Evolutionary conservation across 2,888 invertebrate genomes (phyloP), one percentile per base, ranked within the genome.

Genomic region (Epinotia demarniana): DNA sequence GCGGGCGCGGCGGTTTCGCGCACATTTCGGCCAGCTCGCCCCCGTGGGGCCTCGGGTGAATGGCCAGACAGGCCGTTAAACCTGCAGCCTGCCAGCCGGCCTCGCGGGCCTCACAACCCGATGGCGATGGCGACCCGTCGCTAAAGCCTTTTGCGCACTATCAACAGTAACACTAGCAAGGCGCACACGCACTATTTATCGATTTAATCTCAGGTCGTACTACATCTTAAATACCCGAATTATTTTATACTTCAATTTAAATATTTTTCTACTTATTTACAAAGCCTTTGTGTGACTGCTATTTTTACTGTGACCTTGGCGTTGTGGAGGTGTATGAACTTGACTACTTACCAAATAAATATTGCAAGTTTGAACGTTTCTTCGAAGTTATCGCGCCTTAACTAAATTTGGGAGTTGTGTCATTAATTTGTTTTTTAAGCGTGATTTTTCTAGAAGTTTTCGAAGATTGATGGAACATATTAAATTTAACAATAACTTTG

Each of bases 1-100:
- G 91, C 90, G 90, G 84, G 90, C 92, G 92, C 92, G 89, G 84
- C 85, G 89, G 91, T 92, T 92, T 92, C 92, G 92, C 91, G 91
- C 91, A 87, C 87, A 87, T 86, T 89, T 87, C 85, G 82, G 84
- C 80, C 83, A 53, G 66, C 77, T 80, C 80, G 89, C 89, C 89
- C 91, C 92, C 91, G 90, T 90, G 86, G 92, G 90, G 91, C 92
- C 92, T 84, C 92, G 93, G 93, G 93, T 94, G 92, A 94, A 94
- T 90, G 94, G 92, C 93, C 94, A 93, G 94, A 93, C 94, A 89
- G 90, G 93, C 92, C 94, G 92, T 92, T 93, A 93, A 92, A 93
- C 93, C 90, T 93, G 90, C 89, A 87, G 85, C 85, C 85, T 62
- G 64, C 62, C 57, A 64, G 72, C 55, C 76, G 61, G 70, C 73